phyloP scores from a whole-genome alignment of 2,113 vertebrate species.

The Pionites leucogaster region DNA sequence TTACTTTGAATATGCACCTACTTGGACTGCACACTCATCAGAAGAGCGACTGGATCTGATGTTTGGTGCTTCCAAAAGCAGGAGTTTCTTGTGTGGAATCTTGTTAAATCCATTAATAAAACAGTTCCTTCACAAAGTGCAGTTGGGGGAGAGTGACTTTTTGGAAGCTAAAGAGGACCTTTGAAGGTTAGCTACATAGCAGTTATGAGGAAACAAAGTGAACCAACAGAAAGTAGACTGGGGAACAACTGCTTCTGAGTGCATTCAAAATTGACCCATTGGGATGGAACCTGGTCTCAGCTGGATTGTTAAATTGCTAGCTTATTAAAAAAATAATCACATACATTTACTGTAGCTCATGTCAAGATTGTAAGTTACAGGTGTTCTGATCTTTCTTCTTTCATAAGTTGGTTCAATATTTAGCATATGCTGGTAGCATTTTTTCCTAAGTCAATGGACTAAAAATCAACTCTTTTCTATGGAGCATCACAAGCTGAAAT shows the following conservation, averaged over 20 bases:
- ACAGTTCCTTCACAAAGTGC: background rate
- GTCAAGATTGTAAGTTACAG: background rate
- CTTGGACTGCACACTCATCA: background rate
- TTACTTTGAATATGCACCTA: background rate
- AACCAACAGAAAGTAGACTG: background rate
- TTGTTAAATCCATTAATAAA: background rate
- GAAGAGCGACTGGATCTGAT: background rate
- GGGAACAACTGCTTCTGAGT: background rate
- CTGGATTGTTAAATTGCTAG: background rate
- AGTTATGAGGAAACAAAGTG: background rate
- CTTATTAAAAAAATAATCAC: background rate
- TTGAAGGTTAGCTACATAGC: background rate
- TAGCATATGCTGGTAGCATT: slow-evolving; percentile 28
- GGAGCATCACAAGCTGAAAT: slow-evolving; percentile 40
- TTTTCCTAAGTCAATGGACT: slow-evolving; percentile 60
- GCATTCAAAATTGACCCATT: background rate
- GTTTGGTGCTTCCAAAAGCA: background rate
- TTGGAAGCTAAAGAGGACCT: background rate
- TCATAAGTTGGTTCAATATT: slow-evolving; percentile 43
- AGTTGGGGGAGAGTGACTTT: background rate
- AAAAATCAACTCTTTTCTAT: slow-evolving; percentile 64
- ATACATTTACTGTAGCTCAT: background rate
- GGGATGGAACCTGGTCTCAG: background rate
- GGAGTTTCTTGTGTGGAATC: background rate
- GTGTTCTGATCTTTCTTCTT: slow-evolving; percentile 19